Conservation (phyloP, 2,888 invertebrate species). For the Galeopsomyia nigrocyanea region DNA sequence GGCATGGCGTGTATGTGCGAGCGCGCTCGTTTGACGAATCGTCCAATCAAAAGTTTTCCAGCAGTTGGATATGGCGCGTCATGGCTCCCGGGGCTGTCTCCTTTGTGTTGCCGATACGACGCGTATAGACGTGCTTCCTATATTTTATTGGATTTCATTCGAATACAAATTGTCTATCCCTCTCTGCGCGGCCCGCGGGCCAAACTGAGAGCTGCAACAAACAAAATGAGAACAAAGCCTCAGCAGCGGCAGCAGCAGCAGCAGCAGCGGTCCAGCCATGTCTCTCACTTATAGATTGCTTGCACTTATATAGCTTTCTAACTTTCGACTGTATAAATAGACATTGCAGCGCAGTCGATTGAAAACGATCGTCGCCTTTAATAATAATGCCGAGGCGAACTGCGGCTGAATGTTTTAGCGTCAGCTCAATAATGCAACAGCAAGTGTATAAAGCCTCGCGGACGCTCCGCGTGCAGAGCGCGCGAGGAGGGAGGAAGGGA, state of each 20-base stretch:
- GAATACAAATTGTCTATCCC: conserved; percentile 55
- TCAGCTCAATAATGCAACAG: conserved; percentile 8
- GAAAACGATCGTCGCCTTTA: conserved; percentile 13
- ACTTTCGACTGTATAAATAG: conserved; percentile 6
- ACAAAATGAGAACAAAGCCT: neutral
- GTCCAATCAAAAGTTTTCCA: conserved; percentile 61
- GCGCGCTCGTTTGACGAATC: conserved; percentile 58
- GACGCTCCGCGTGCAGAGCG: no score
- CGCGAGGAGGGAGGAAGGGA: no score
- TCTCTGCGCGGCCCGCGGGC: neutral
- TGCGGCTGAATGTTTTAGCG: conserved; percentile 1
- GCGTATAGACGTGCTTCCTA: conserved; percentile 50
- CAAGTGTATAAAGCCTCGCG: neutral
- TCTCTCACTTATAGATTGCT: no score
- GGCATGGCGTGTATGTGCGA: conserved; percentile 19
- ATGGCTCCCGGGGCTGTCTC: neutral
- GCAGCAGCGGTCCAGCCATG: neutral
- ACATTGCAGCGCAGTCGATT: conserved; percentile 7
- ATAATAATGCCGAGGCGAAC: neutral
- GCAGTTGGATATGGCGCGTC: conserved; percentile 51
- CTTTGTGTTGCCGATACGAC: conserved; percentile 1
- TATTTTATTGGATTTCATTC: conserved; percentile 57
- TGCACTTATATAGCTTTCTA: no score
- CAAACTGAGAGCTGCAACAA: neutral
- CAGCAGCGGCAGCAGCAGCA: neutral